A percentile compares a stretch with the other conserved stretches of the same genome.
phyloP scores from a whole-genome alignment of 2,888 invertebrate species.

The Microplitis deprimator region DNA sequence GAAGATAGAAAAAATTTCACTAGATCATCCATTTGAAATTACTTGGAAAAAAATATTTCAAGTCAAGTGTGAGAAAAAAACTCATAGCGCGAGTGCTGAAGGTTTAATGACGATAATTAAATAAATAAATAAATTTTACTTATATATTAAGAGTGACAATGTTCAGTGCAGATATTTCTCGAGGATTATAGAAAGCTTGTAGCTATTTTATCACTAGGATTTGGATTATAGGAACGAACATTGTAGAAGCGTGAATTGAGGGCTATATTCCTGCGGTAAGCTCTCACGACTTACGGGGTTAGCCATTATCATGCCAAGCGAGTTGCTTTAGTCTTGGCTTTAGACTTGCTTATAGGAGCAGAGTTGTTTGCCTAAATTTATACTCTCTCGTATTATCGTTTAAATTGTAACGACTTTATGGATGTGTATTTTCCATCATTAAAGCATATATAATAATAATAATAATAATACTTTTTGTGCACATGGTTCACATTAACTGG shows the following conservation, averaged over 20 bases:
- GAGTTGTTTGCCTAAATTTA: slow-evolving; percentile 26
- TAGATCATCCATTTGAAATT: too few species aligned
- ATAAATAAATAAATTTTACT: neutral
- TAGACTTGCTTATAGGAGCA: slow-evolving; percentile 28
- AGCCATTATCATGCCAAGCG: slow-evolving; percentile 39
- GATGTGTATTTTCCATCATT: slow-evolving; percentile 14
- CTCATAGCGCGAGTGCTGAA: too few species aligned
- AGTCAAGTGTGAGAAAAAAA: too few species aligned
- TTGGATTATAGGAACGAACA: slow-evolving; percentile 39
- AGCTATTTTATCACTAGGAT: slow-evolving; percentile 31
- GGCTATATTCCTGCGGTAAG: slow-evolving; percentile 37
- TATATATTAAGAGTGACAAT: slow-evolving; percentile 16
- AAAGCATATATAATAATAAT: neutral
- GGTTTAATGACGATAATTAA: too few species aligned
- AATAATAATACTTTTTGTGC: neutral
- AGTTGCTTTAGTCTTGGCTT: slow-evolving; percentile 36
- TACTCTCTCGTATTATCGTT: slow-evolving; percentile 27
- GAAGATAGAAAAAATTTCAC: too few species aligned
- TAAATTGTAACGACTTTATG: slow-evolving; percentile 36
- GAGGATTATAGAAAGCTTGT: slow-evolving; percentile 30
- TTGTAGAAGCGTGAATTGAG: slow-evolving; percentile 36
- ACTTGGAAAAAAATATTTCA: too few species aligned
- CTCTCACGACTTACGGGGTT: slow-evolving; percentile 42
- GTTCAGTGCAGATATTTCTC: slow-evolving; percentile 12
- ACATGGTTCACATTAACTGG: neutral